phyloP scores from a whole-genome alignment of 2,113 vertebrate genomes.

The Pelobates fuscus region DNA sequence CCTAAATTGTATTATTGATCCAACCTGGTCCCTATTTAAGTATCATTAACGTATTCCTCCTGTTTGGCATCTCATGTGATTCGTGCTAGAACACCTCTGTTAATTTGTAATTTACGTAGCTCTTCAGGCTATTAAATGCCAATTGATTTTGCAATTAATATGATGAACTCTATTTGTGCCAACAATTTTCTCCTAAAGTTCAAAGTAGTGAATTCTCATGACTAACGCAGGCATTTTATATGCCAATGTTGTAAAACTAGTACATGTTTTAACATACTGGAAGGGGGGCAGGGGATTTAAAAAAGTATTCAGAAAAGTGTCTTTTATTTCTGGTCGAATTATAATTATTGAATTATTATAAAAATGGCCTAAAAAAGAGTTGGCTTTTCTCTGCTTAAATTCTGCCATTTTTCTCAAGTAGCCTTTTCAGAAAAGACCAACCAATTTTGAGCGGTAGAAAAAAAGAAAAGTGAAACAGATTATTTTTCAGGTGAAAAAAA shows the following conservation, averaged over 20 bases:
- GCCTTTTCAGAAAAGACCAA: too few relatives aligned
- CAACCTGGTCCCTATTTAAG: background rate
- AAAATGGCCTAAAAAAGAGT: too few relatives aligned
- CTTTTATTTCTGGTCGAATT: too few relatives aligned
- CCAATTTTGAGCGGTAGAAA: too few relatives aligned
- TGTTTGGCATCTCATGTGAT: constrained; percentile 7
- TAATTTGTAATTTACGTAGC: constrained; percentile 41
- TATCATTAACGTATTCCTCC: constrained; percentile 12
- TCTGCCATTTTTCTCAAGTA: too few relatives aligned
- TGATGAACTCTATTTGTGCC: constrained; percentile 22
- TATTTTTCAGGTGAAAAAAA: too few relatives aligned
- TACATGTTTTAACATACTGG: background rate
- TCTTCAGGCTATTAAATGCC: constrained; percentile 26
- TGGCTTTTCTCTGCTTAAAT: too few relatives aligned
- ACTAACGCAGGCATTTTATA: constrained; percentile 7
- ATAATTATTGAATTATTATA: too few relatives aligned
- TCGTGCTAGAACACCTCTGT: constrained; percentile 18
- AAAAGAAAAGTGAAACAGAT: too few relatives aligned
- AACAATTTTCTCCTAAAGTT: constrained; percentile 20
- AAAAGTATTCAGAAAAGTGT: too few relatives aligned
- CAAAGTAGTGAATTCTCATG: constrained; percentile 1
- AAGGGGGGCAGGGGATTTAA: too few relatives aligned
- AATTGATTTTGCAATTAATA: constrained; percentile 36
- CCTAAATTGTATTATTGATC: background rate
- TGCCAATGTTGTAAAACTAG: constrained; percentile 31